Evolutionary conservation across 2,113 vertebrate genomes (phyloP), one percentile per base, ranked within the genome.

Genomic region (Aegypius monachus): DNA sequence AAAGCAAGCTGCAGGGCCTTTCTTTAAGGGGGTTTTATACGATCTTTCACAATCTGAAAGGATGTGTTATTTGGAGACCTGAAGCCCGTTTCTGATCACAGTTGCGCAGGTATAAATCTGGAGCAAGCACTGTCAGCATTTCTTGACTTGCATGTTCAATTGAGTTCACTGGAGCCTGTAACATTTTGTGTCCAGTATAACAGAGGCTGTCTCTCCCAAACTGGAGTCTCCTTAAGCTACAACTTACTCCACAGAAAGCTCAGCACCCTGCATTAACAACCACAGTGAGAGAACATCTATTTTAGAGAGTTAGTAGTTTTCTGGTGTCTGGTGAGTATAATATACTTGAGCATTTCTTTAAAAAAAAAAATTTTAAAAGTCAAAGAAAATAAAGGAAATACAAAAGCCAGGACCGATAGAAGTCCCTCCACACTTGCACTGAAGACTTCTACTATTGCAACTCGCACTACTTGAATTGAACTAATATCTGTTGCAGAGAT

Each of bases 1-100:
- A 95, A 96, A 95, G 94, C 78, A 92, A 79, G 20, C 62, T 95
- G 73, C 26, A 29, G 62, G 36, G 50, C 22, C n/a, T 82, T 73
- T 82, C 62, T 93, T 80, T 88, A 50, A 29, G 31, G 20, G 20
- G 25, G 11, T 4, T 18, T 72, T 66, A 16, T 36, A n/a, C 1
- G 0, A 16, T 83, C 59, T 84, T 88, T 81, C 55, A 38, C 53
- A 56, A 0, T 36, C 32, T 59, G 34, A 88, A 92, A 92, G 55
- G 67, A 75, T 1, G 1, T 72, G 45, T 92, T 58, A 74, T 40
- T 59, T 75, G 65, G 65, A 84, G 83, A 72, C 38, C 43, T 74
- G 73, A 89, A 91, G 45, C 34, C 48, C 67, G 43, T 65, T 95
- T 95, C 56, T 74, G 45, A 38, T 89, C 29, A 7, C 55, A 73